Evolutionary conservation across 1,140 invertebrate species (phyloP).

Genomic region (Listronotus bonariensis): DNA sequence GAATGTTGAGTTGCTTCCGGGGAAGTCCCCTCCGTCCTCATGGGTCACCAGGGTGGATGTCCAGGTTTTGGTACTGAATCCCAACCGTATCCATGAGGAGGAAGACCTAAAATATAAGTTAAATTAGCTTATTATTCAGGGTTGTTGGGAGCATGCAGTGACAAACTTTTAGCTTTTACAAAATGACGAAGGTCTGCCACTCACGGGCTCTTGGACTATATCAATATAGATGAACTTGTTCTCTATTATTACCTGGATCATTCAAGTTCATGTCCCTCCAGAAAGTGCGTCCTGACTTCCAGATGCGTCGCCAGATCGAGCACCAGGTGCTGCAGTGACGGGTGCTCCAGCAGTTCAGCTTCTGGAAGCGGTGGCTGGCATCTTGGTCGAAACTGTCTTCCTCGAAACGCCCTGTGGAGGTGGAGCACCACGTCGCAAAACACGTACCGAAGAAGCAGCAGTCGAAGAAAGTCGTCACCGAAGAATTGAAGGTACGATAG

Average conservation of each 20-base stretch:
- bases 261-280: slow-evolving; percentile 72
- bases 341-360: slow-evolving; percentile 86
- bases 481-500: slow-evolving; percentile 82
- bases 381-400: slow-evolving; percentile 81
- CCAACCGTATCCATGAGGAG: slow-evolving; percentile 51
- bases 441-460: slow-evolving; percentile 85
- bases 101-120: slow-evolving; percentile 47
- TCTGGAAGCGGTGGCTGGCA: slow-evolving; percentile 87
- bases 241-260: slow-evolving; percentile 67
- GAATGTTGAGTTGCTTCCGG: slow-evolving; percentile 23
- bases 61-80: slow-evolving; percentile 39
- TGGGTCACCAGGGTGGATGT: slow-evolving; percentile 40
- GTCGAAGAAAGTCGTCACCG: slow-evolving; percentile 90
- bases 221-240: background rate
- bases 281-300: slow-evolving; percentile 78
- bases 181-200: no score
- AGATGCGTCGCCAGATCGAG: slow-evolving; percentile 81
- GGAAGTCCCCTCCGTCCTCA: slow-evolving; percentile 44
- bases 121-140: no score
- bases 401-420: slow-evolving; percentile 80
- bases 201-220: background rate
- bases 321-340: slow-evolving; percentile 77
- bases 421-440: slow-evolving; percentile 91
- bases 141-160: no score
- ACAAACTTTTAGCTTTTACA: no score